These are phyloP conservation scores for Papilio polytes DNA, from an alignment of 1,140 invertebrate genomes.

Conservation along the genomic window DNA sequence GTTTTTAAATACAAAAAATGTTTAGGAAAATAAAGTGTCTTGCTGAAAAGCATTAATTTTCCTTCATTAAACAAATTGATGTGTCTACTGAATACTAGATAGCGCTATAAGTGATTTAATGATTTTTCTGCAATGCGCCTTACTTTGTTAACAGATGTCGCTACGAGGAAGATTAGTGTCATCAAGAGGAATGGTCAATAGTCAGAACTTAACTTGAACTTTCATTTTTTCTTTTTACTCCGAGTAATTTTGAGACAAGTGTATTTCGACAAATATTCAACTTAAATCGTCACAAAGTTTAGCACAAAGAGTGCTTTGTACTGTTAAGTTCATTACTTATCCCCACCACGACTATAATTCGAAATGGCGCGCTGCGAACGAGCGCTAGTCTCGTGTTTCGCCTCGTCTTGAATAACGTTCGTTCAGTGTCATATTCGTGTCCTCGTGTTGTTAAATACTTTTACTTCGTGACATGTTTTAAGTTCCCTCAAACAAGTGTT, in stretches of 20 bases:
- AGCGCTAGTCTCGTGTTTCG: conserved; percentile 53
- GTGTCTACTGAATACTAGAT: not conserved
- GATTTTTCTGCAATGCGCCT: not conserved
- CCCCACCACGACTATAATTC: conserved; percentile 61
- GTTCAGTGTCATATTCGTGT: conserved; percentile 70
- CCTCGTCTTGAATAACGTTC: conserved; percentile 40
- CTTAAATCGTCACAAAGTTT: not conserved
- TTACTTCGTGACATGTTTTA: conserved; percentile 58
- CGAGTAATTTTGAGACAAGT: not conserved
- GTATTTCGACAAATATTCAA: not conserved
- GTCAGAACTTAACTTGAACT: not conserved
- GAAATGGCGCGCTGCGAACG: conserved; percentile 70
- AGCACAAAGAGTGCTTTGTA: conserved; percentile 10
- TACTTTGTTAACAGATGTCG: not conserved
- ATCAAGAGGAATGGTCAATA: not conserved
- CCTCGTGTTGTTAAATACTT: conserved; percentile 61
- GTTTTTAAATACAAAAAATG: not conserved
- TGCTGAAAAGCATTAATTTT: not conserved
- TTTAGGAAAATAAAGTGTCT: not conserved
- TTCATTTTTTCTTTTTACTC: not conserved
- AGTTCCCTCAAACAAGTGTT: conserved; percentile 42
- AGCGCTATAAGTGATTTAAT: not conserved
- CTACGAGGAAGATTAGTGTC: not conserved
- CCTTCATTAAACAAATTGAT: not conserved
- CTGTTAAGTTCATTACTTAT: conserved; percentile 60